A percentile compares a stretch with the other conserved stretches of the same genome.
These are phyloP conservation scores for Priapulus caudatus DNA, from an alignment of 2,888 invertebrate species.

Conservation along the genomic window DNA sequence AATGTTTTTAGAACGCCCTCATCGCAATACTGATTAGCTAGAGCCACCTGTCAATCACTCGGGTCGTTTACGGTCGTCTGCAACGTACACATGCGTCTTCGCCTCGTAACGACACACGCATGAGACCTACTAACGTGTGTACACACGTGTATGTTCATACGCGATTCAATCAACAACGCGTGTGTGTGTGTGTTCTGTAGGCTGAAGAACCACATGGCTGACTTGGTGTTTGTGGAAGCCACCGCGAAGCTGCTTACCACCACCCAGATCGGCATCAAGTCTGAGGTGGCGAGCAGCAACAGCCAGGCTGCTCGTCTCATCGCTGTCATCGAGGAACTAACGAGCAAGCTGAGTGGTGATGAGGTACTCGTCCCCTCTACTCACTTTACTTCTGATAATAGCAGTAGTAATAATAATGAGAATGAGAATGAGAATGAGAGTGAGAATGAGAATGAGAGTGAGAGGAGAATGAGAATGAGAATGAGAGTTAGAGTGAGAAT, in stretches of 20 bases:
- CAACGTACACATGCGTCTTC: background rate
- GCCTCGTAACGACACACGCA: background rate
- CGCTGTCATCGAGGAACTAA: conserved; percentile 28
- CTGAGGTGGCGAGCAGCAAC: conserved; percentile 37
- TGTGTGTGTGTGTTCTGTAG: conserved; percentile 21
- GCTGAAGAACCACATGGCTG: conserved; percentile 38
- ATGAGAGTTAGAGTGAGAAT: too few relatives aligned
- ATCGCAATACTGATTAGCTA: too few relatives aligned
- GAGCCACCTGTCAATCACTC: too few relatives aligned
- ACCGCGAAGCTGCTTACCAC: conserved; percentile 38
- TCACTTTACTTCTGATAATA: too few relatives aligned
- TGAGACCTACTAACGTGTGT: background rate
- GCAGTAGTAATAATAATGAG: too few relatives aligned
- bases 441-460: too few relatives aligned
- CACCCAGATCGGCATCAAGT: conserved; percentile 38
- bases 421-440: too few relatives aligned
- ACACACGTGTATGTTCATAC: too few relatives aligned
- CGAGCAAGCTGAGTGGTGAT: conserved; percentile 32
- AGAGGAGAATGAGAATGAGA: too few relatives aligned
- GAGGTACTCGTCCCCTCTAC: too few relatives aligned
- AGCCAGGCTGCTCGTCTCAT: conserved; percentile 31
- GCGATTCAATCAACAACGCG: background rate
- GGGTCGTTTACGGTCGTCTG: too few relatives aligned
- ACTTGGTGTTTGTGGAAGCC: conserved; percentile 39
- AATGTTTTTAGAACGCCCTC: too few relatives aligned